These are phyloP conservation scores for Drosophila micromelanica DNA, from an alignment of 1,140 invertebrate species.

Conservation along the genomic window DNA sequence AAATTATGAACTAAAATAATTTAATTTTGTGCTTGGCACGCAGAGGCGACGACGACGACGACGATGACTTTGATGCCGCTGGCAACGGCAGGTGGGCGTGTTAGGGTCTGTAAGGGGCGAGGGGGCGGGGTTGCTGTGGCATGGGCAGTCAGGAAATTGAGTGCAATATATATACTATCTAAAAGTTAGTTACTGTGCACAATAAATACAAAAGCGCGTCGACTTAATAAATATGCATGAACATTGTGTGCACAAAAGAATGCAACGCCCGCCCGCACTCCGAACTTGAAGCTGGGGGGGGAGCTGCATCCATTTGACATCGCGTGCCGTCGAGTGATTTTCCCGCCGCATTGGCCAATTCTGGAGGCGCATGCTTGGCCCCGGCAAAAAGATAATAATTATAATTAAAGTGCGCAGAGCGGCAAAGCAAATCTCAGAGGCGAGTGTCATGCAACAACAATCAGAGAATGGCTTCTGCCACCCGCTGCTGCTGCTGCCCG, in stretches of 20 bases:
- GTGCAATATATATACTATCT: slow-evolving; percentile 56
- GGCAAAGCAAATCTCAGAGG: slow-evolving; percentile 76
- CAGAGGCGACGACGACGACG: slow-evolving; percentile 41
- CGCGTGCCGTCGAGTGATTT: slow-evolving; percentile 70
- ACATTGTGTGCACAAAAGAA: slow-evolving; percentile 73
- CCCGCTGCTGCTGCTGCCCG: not conserved
- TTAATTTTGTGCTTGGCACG: slow-evolving; percentile 76
- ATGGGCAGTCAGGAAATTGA: slow-evolving; percentile 66
- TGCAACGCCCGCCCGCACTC: slow-evolving; percentile 47
- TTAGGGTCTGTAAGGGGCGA: not conserved
- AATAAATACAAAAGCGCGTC: slow-evolving; percentile 77
- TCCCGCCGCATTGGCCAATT: slow-evolving; percentile 79
- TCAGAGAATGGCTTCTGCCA: slow-evolving; percentile 42
- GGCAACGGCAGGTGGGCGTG: slow-evolving; percentile 15
- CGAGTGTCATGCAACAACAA: slow-evolving; percentile 77
- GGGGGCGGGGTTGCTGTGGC: too few relatives aligned
- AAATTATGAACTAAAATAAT: slow-evolving; percentile 82
- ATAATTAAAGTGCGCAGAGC: slow-evolving; percentile 78
- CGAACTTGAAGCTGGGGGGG: not conserved
- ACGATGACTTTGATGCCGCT: slow-evolving; percentile 24
- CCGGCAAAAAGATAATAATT: slow-evolving; percentile 62
- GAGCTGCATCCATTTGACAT: slow-evolving; percentile 65
- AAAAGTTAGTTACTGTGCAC: slow-evolving; percentile 59
- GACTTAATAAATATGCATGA: slow-evolving; percentile 79
- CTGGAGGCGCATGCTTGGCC: slow-evolving; percentile 40